phyloP scores from a whole-genome alignment of 2,797 vertebrate species.

The Champsocephalus esox region DNA sequence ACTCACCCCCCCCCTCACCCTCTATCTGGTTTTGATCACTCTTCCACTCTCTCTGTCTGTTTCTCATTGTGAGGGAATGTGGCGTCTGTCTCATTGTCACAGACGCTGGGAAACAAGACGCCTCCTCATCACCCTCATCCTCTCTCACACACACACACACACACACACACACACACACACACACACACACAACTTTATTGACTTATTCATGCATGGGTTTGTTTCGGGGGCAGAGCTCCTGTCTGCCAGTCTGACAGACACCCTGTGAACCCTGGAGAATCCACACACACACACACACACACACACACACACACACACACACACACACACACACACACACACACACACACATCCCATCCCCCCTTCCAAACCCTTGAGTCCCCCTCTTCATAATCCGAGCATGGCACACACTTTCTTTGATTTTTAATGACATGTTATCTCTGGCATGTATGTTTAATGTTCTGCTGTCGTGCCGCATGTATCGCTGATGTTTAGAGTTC shows the following conservation, averaged over 20 bases:
- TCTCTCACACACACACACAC: slow-evolving; percentile 42
- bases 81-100: slow-evolving; percentile 80
- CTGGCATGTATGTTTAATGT: no score
- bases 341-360: slow-evolving; percentile 12
- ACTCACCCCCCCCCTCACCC: not conserved
- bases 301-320: slow-evolving; percentile 28
- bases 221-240: slow-evolving; percentile 79
- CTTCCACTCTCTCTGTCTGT: slow-evolving; percentile 62
- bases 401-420: slow-evolving; percentile 31
- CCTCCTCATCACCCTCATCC: slow-evolving; percentile 65
- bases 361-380: not conserved
- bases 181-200: slow-evolving; percentile 71
- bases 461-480: no score
- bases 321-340: slow-evolving; percentile 26
- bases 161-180: slow-evolving; percentile 35
- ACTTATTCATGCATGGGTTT: slow-evolving; percentile 85
- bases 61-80: slow-evolving; percentile 83
- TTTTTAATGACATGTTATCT: no score
- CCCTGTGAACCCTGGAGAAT: slow-evolving; percentile 64
- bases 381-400: slow-evolving; percentile 21
- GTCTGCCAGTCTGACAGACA: slow-evolving; percentile 79
- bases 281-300: slow-evolving; percentile 33
- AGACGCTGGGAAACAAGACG: slow-evolving; percentile 71
- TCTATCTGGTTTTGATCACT: slow-evolving; percentile 46
- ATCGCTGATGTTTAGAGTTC: no score